Evolutionary conservation across 2,113 vertebrate genomes (phyloP).

Genomic region (Ginglymostoma cirratum): DNA sequence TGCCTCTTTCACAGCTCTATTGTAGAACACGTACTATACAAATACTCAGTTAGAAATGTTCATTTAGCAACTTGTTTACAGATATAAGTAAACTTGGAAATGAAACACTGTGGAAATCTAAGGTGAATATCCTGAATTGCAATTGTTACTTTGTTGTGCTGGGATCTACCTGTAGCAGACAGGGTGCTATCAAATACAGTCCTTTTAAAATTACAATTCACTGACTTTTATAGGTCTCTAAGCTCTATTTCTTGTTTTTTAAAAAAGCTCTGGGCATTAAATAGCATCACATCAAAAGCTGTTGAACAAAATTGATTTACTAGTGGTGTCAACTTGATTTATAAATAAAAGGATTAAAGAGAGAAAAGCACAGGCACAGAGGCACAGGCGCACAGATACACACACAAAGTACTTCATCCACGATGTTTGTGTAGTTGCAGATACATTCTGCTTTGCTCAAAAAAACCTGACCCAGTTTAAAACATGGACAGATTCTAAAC

Average conservation of each 20-base stretch:
- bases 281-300: neutral
- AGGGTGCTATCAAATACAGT: neutral
- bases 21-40: neutral
- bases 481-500: too few species aligned
- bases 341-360: neutral
- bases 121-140: neutral
- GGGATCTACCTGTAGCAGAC: neutral
- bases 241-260: neutral
- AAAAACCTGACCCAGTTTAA: too few species aligned
- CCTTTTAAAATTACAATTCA: neutral
- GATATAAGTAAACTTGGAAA: neutral
- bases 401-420: too few species aligned
- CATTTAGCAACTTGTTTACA: neutral
- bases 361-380: neutral
- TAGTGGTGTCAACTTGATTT: neutral
- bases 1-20: neutral
- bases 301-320: neutral
- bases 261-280: neutral
- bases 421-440: too few species aligned
- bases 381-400: too few species aligned
- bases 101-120: neutral
- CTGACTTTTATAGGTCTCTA: neutral
- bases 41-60: neutral
- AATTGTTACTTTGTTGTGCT: neutral
- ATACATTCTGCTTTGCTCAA: too few species aligned